A percentile compares a stretch with the other conserved stretches of the same genome.
These are phyloP conservation scores for Calyptomena viridis DNA, from an alignment of 2,113 vertebrate species.

Conservation along the genomic window DNA sequence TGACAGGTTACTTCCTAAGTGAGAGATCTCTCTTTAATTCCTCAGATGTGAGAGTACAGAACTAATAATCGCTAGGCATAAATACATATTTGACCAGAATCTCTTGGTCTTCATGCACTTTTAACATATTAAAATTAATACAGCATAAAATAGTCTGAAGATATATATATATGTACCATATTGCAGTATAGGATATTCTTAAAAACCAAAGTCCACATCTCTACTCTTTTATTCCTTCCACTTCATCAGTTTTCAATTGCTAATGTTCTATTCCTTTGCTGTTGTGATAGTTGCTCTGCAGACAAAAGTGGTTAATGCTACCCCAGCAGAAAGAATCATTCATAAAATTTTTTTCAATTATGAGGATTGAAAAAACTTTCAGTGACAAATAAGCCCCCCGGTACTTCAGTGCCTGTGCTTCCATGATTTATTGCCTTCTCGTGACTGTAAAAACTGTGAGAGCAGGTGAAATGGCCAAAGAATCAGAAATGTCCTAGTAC, in stretches of 20 bases:
- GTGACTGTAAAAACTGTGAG: not conserved
- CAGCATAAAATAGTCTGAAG: not conserved
- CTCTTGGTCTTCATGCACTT: not conserved
- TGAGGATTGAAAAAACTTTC: not conserved
- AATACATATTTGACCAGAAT: not conserved
- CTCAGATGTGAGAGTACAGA: not conserved
- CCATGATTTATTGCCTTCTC: not conserved
- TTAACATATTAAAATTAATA: not conserved
- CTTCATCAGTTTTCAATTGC: not conserved
- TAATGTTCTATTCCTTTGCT: not conserved
- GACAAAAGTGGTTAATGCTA: not conserved
- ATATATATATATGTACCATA: not conserved
- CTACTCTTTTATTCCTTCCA: not conserved
- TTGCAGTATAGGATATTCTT: not conserved
- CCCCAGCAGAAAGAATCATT: not conserved
- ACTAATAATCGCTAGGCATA: not conserved
- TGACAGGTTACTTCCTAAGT: not conserved
- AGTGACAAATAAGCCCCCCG: not conserved
- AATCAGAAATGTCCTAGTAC: not conserved
- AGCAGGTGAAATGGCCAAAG: not conserved
- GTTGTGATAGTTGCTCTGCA: not conserved
- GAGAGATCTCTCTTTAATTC: not conserved
- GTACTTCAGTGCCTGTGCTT: not conserved
- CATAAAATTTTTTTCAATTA: not conserved
- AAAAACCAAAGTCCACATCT: not conserved